Evolutionary conservation across 2,797 vertebrate genomes (phyloP), one percentile per base, ranked within the genome.

Genomic region (Dermochelys coriacea): DNA sequence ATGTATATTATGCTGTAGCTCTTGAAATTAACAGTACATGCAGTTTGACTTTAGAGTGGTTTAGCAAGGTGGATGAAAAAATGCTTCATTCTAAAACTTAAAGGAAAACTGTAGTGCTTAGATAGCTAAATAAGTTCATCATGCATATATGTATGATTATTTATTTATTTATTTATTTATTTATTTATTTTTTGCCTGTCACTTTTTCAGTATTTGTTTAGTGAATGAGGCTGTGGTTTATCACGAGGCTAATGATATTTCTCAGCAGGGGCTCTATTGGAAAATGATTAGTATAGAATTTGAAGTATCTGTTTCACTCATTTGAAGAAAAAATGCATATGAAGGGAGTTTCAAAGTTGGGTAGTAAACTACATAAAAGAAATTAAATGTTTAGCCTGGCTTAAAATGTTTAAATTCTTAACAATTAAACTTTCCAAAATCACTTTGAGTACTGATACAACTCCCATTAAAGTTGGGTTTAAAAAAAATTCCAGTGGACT

Each of bases 1-100:
- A 41, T 37, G 4, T 47, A 29, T 80, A 5, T 55, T 80, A 10
- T 5, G 2, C 37, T 88, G 1, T 91, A 77, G 19, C 5, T 89
- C 74, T 92, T 87, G n/a, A 78, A 12, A 81, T 93, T 57, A n/a
- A 90, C 74, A 86, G 27, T 61, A 21, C 21, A 80, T 90, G 31
- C 75, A 79, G 23, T 5, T 75, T 41, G 29, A 50, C 12, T 93
- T 87, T 52, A 79, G 92, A 94, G 51, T 16, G 87, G 37, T 49
- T 90, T 80, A 41, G 12, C n/a, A 57, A 1, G 6, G 19, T 54
- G 89, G 31, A 86, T 27, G n/a, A 92, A 91, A 89, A 54, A 4
- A 6, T 82, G 0, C 12, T 27, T 90, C 94, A 84, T 34, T 68
- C 4, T 64, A 27, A 29, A 86, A 52, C 49, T 45, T 55, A 3